Conservation (phyloP, 2,797 vertebrate species). For the Champsocephalus esox region DNA sequence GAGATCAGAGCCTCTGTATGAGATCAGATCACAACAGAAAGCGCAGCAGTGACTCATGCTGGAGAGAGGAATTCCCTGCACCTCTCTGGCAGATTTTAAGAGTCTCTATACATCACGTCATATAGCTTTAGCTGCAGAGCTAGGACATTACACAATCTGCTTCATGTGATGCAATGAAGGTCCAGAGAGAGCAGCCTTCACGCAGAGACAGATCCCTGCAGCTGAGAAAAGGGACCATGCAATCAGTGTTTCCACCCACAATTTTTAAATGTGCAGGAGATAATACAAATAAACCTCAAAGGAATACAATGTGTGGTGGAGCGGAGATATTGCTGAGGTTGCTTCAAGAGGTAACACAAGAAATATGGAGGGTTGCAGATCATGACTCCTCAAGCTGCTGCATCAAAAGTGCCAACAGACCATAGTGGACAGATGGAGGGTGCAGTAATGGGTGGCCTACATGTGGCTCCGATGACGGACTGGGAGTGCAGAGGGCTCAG, state of each 20-base stretch:
- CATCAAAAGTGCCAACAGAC: conserved; percentile 13
- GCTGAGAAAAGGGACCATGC: conserved; percentile 33
- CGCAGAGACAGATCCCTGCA: conserved; percentile 45
- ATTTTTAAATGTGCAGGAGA: conserved; percentile 29
- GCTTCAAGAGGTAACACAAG: neutral
- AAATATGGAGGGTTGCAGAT: conserved; percentile 25
- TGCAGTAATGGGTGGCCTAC: conserved; percentile 26
- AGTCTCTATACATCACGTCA: conserved; percentile 51
- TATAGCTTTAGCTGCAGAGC: conserved; percentile 24
- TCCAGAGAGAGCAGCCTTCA: conserved; percentile 42
- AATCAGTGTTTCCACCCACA: conserved; percentile 46
- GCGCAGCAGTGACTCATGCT: conserved; percentile 25
- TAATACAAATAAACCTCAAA: neutral
- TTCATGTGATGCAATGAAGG: conserved; percentile 55
- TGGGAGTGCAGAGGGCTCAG: conserved; percentile 65
- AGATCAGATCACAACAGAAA: conserved; percentile 24
- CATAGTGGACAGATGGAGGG: conserved; percentile 36
- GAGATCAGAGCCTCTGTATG: conserved; percentile 19
- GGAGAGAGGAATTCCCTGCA: conserved; percentile 42
- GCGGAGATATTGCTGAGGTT: conserved; percentile 21
- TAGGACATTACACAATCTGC: conserved; percentile 54
- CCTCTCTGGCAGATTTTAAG: conserved; percentile 40
- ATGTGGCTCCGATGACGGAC: conserved; percentile 50
- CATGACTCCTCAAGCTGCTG: conserved; percentile 23
- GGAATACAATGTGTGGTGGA: neutral